Percentiles rank a stretch among this genome's conserved stretches.
Conservation (phyloP, 2,113 vertebrate genomes). For the Thinocorus orbignyianus region DNA sequence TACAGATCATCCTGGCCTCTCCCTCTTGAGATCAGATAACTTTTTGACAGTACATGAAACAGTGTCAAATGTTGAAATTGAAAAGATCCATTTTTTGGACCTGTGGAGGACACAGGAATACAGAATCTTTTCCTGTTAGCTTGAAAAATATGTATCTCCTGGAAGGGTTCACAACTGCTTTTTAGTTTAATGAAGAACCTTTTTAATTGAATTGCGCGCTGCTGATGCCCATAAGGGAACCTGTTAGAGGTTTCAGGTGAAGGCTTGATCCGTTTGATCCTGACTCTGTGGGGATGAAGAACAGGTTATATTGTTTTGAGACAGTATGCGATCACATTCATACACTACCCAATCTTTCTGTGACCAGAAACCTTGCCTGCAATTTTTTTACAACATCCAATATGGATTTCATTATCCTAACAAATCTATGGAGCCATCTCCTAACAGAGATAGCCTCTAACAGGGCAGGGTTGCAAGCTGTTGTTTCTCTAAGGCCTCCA, state of each 20-base stretch:
- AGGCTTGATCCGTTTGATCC: neutral
- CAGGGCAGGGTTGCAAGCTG: neutral
- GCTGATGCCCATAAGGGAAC: neutral
- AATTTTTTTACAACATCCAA: neutral
- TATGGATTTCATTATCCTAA: neutral
- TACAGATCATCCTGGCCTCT: neutral
- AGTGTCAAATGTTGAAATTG: neutral
- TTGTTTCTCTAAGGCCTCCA: neutral
- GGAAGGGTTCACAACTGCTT: neutral
- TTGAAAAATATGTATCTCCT: neutral
- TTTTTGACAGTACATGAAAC: neutral
- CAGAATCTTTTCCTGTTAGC: neutral
- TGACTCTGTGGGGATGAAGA: neutral
- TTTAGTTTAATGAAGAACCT: neutral
- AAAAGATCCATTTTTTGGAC: neutral
- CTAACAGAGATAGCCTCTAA: neutral
- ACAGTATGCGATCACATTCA: neutral
- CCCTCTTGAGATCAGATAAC: neutral
- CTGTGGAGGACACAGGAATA: neutral
- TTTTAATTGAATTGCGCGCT: neutral
- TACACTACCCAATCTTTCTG: neutral
- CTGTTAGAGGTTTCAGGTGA: neutral
- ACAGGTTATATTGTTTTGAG: neutral
- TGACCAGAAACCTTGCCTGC: neutral
- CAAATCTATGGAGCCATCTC: neutral